Evolutionary conservation across 2,113 vertebrate species (phyloP).

Genomic region (Chauna torquata): DNA sequence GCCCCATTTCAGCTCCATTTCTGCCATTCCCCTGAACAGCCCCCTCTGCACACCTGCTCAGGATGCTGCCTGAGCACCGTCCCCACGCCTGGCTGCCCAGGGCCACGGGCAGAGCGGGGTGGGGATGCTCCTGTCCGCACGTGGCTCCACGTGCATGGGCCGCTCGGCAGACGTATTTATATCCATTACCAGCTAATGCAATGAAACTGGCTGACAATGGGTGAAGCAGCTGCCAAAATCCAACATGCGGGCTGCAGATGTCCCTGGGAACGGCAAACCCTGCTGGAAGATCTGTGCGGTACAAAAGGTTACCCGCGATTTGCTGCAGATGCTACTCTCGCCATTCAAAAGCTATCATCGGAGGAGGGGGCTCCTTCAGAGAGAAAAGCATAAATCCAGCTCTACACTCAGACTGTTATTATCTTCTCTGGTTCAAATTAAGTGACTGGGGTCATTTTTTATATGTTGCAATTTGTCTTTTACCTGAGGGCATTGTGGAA

Average conservation of each 20-base stretch:
- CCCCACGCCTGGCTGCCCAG: accelerated
- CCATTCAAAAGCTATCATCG: neutral
- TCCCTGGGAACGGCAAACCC: slow-evolving; percentile 39
- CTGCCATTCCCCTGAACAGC: neutral
- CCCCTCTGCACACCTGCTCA: neutral
- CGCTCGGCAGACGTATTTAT: neutral
- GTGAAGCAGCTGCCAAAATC: slow-evolving; percentile 54
- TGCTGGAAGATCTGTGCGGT: slow-evolving; percentile 25
- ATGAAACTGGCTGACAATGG: slow-evolving; percentile 67
- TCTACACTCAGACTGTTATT: neutral
- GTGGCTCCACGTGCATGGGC: neutral
- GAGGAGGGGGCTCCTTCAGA: slow-evolving; percentile 16
- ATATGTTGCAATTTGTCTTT: slow-evolving; percentile 24
- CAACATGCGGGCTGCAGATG: slow-evolving; percentile 73
- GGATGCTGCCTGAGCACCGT: accelerated
- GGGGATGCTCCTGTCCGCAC: neutral
- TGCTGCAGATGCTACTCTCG: slow-evolving; percentile 65
- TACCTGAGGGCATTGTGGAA: slow-evolving; percentile 28
- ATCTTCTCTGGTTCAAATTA: slow-evolving; percentile 69
- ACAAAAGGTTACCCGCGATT: slow-evolving; percentile 60
- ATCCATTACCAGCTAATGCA: slow-evolving; percentile 46
- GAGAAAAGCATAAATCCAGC: slow-evolving; percentile 46
- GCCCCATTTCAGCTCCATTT: neutral
- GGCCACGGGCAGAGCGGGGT: neutral
- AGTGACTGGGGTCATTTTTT: slow-evolving; percentile 7